Conservation (phyloP, 2,797 vertebrate species). For the Gephyroberyx darwinii region DNA sequence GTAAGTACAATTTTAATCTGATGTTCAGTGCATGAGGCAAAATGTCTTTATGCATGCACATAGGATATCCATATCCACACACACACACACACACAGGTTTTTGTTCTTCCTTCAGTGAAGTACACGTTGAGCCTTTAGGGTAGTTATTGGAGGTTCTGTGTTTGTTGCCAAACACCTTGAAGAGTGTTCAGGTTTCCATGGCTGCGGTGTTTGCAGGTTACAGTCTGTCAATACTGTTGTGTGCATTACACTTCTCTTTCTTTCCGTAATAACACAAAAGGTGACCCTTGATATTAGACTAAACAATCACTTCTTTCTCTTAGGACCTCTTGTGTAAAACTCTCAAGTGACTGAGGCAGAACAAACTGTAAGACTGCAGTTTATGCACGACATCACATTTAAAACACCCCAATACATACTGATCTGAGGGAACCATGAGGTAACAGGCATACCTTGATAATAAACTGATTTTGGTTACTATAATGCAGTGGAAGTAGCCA, state of each 20-base stretch:
- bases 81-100: neutral
- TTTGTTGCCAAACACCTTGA: conserved; percentile 63
- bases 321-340: neutral
- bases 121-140: conserved; percentile 35
- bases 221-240: neutral
- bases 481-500: neutral
- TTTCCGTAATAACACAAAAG: neutral
- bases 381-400: neutral
- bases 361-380: neutral
- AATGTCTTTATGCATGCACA: too few relatives aligned
- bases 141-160: neutral
- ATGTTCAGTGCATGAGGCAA: too few relatives aligned
- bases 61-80: too few relatives aligned
- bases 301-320: neutral
- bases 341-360: neutral
- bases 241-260: neutral
- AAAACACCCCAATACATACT: neutral
- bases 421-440: neutral
- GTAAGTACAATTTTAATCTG: too few relatives aligned
- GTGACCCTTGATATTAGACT: neutral
- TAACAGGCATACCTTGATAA: neutral
- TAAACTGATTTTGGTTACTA: neutral
- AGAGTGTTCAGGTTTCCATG: conserved; percentile 27
- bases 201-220: conserved; percentile 4
- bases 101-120: conserved; percentile 16